Evolutionary conservation across 2,113 vertebrate species (phyloP), one percentile per base, ranked within the genome.

Genomic region (Hippolais icterina): DNA sequence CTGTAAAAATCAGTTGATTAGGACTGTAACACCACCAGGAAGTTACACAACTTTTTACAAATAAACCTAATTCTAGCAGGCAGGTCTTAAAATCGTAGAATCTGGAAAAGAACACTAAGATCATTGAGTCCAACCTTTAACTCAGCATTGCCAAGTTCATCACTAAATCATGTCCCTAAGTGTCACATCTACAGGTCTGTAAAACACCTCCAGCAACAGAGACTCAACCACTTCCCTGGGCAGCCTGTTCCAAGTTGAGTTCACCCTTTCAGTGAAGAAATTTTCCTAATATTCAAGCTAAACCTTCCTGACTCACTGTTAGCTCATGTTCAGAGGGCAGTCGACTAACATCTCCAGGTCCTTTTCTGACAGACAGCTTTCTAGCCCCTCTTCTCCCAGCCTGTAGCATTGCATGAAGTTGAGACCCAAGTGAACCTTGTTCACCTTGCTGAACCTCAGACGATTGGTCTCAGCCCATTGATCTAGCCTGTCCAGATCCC

Each of bases 391-490:
- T 33, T 54, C 41, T 19, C 31, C 13, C 6, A 35, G 49, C 31
- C 60, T 11, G 47, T 3, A 49, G 35, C 5, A 7, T 4, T 61
- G 12, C 27, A 61, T 1, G 7, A 47, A 66, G 22, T 5, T 47
- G 68, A 29, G 61, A 61, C 15, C 28, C 22, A 80, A 33, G 37
- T 39, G 37, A 39, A 39, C 37, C 37, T 9, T 39, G 37, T 39
- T 39, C 37, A 39, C 37, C 37, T 39, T 39, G 37, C 11, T 53
- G 27, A 86, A 37, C 4, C 5, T 47, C 69, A 42, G 4, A 31
- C 15, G 33, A 24, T 0, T 16, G 28, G 47, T 12, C n/a, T 49
- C 22, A 47, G 41, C 9, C 31, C 19, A 29, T 2, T 11, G 9
- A 61, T 29, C 12, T 15, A 61, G 27, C 11, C 41, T 37, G 5